Base-by-base conservation (phyloP, 2,888 invertebrate genomes). In the Tenthredo notha region DNA sequence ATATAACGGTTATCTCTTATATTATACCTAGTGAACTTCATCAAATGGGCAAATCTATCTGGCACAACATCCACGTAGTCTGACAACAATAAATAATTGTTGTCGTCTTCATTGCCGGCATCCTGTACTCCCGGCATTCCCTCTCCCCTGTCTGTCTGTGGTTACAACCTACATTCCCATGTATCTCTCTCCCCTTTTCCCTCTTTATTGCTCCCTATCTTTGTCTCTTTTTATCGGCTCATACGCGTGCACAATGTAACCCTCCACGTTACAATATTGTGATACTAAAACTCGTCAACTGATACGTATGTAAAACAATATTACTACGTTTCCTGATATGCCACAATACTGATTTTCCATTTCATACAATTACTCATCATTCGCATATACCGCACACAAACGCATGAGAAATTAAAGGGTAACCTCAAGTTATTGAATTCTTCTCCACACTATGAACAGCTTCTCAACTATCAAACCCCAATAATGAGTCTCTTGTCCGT, bases 71-170 rank as follows among this genome's bases (percentile, higher is more conserved):
- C n/a, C 29, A 65, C 67, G 86, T 89, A 88, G 91, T 90, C 91
- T 90, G 91, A 90, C 88, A 92, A 91, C 91, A 91, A 92, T 92
- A 92, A 92, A 93, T 92, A 92, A 92, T 93, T 93, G 90, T 92
- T 91, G 88, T 87, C 88, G 87, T 87, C 91, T 90, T 92, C 92
- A 92, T 93, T 93, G 93, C 91, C 89, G 90, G 92, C 92, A 93
- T 93, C 92, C 92, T 92, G 92, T 91, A 87, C 88, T 90, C 91
- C 92, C 91, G 90, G 90, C 89, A 89, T 90, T 90, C 87, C 86
- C 88, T 88, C 89, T 88, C 90, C 91, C 90, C 87, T 87, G 88
- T 89, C 90, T 88, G 90, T 91, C 90, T 90, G 47, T 72, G 54
- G 29, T 77, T 84, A 77, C 80, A 50, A 47, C 85, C 85, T 47